Evolutionary conservation across 2,888 invertebrate genomes (phyloP), one percentile per base, ranked within the genome.

Genomic region (Sturmia bella): DNA sequence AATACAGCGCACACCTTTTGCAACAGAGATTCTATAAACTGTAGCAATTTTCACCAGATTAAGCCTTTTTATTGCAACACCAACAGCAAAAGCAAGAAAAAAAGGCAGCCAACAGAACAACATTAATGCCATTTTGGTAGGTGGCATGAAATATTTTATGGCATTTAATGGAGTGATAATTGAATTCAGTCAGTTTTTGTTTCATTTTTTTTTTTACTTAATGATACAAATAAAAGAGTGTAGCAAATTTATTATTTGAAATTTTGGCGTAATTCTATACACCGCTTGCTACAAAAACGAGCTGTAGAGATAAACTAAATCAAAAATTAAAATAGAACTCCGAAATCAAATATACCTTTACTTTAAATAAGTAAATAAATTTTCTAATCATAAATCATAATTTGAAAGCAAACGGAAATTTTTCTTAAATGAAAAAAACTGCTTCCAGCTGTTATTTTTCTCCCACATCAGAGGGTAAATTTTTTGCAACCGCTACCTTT

Each of bases 401-500:
- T 45, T 61, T 61, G 5, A 48, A 37, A 39, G 19, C 32, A 17
- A 24, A 50, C n/a, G n/a, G n/a, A 59, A 63, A 63, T 54, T 0
- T 45, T 63, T 73, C 75, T 27, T 21, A n/a, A 17, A 48, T 66
- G 19, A 37, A 57, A 45, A 4, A 37, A 32, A n/a, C 43, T 27
- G 63, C 21, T 21, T 72, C 85, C 66, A 61, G 43, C 74, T 63
- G 74, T 80, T 78, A n/a, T 83, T 68, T 77, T 61, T 56, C 43
- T 39, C 1, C n/a, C 4, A 43, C 9, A 9, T 3, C 13, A 52
- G 4, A 21, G 21, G 11, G 27, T 3, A 27, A 45, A 32, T 70
- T 54, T 56, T 57, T 63, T 66, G 50, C 68, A 9, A 68, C 75
- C 57, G 79, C 70, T 85, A 86, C 85, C 85, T 84, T 75, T 87